Base-by-base conservation (phyloP, 64 coral and sea anemone genomes). In the Montipora sp. region DNA sequence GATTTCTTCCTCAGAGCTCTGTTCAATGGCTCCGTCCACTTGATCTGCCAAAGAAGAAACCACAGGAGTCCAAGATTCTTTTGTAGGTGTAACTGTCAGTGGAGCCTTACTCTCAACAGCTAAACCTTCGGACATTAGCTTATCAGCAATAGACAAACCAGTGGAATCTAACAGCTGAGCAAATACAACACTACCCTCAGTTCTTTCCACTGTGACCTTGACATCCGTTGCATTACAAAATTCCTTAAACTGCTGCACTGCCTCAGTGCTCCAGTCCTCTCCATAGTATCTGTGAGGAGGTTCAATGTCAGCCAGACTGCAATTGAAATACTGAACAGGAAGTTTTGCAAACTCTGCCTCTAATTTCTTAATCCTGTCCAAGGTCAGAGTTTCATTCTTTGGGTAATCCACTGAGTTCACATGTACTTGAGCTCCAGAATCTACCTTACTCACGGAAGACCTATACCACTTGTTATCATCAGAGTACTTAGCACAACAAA, bases 401-500 rank as follows among this genome's bases (percentile, higher is more conserved):
- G 19, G 73, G 66, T 63, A 88, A 73, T 93, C 91, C 45, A 93
- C 70, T 3, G 84, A 88, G 2, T 65, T 19, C 13, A 93, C 91
- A 66, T 48, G 22, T 8, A 87, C 80, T 22, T 85, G 82, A 47
- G 59, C 73, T 47, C 71, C 65, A 14, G 50, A 72, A 16, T 44
- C 68, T 20, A 61, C 47, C 24, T 78, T 51, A 46, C 15, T 45
- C 18, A 93, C 86, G 46, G 58, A 76, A 0, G 91, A 84, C 18
- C 91, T 65, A 58, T 80, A 93, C 91, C 91, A 93, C 63, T 77
- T 87, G 75, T 88, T n/a, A 50, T 93, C 84, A 20, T 88, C 84
- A 46, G 91, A 57, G 45, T 79, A 93, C 63, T 88, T 73, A 18
- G 83, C 91, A 80, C 73, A 84, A 77, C 91, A 93, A 3, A 59